phyloP scores from a whole-genome alignment of 64 coral and sea anemone species.

The Hydrozoanthus tunicans region DNA sequence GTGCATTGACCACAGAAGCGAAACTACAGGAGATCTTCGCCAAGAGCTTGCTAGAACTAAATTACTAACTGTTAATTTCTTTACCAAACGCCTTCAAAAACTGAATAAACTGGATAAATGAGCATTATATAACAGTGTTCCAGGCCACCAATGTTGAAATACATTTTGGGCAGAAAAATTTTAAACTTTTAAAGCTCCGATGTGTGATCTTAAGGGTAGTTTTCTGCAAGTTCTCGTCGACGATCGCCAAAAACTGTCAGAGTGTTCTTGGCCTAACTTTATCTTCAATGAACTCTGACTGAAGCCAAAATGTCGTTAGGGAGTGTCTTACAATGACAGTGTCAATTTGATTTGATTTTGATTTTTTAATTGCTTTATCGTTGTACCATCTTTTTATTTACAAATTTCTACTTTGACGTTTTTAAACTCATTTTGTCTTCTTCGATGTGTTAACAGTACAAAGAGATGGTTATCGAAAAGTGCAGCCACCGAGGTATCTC shows the following conservation, averaged over 20 bases:
- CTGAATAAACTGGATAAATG: not conserved
- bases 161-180: not conserved
- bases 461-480: not conserved
- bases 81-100: slow-evolving; percentile 9
- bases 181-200: not conserved
- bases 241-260: not conserved
- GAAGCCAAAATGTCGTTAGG: not conserved
- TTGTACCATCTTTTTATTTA: slow-evolving; percentile 22
- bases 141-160: not conserved
- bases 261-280: not conserved
- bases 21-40: not conserved
- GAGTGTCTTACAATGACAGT: slow-evolving; percentile 20
- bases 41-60: not conserved
- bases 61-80: slow-evolving; percentile 21
- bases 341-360: slow-evolving; percentile 44
- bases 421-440: not conserved
- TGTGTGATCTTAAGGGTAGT: not conserved
- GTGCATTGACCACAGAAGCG: not conserved
- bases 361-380: slow-evolving; percentile 21
- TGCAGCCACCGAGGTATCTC: not conserved
- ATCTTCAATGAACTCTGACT: not conserved
- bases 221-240: not conserved
- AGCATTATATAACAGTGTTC: not conserved
- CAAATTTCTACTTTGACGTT: not conserved
- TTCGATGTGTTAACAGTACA: not conserved